Base-by-base conservation (phyloP, 2,113 vertebrate species). In the Coturnix japonica region DNA sequence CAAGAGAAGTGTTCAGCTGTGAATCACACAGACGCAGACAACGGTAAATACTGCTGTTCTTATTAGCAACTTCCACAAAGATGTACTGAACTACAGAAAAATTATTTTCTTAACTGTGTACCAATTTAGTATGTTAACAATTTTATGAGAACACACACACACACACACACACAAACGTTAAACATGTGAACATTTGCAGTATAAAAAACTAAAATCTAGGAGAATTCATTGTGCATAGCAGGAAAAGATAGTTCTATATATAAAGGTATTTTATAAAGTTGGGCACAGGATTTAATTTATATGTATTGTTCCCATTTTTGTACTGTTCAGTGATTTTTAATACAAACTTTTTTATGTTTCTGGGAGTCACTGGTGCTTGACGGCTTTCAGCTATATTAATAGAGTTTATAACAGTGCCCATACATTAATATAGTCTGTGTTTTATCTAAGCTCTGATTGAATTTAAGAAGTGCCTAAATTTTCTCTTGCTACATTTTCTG, bases 301-400 rank as follows among this genome's bases (percentile, higher is more conserved):
- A 97, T 96, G 96, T 97, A 98, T 98, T 98, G 97, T 97, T 98
- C 97, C 90, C 97, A 97, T 96, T 98, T 98, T 97, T 97, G 96
- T 97, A 97, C 97, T 96, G 97, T 96, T 98, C 98, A 98, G 96
- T 98, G 97, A 96, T 98, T 98, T 98, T 98, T 98, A 98, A 98
- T 98, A 97, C 96, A 98, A 98, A 98, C 97, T 98, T 98, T 98
- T 98, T 98, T 97, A 98, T 98, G 97, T 98, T 98, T 98, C 97
- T 96, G 85, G 89, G 96, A 97, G 83, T 97, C 96, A 97, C 53
- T 97, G 95, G 94, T 97, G 97, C 98, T 95, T 97, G 96, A 97
- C 95, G 88, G 96, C 95, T 98, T 97, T 98, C 97, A 97, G 96
- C 97, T 97, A 95, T 97, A 98, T 98, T 98, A 98, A 98, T 97